Conservation (phyloP, 1,140 invertebrate genomes). For the Charaxes varanes region DNA sequence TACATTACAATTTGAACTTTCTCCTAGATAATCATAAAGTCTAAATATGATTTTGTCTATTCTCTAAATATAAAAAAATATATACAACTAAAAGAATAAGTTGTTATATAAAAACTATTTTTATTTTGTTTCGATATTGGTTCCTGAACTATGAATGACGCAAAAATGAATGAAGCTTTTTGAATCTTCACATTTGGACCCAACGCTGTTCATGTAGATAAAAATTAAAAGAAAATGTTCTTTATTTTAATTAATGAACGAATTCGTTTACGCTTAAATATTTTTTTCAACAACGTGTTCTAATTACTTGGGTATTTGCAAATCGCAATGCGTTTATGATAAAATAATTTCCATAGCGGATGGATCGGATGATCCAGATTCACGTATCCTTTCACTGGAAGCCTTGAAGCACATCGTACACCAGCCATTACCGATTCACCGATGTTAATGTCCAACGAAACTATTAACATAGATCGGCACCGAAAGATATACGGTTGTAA, state of each 20-base stretch:
- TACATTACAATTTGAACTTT: conserved; percentile 2
- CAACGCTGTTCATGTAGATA: no score
- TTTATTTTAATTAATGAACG: background rate
- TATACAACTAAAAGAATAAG: no score
- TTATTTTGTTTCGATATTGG: no score
- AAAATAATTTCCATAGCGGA: conserved; percentile 23
- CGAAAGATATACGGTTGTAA: conserved; percentile 41
- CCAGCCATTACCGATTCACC: conserved; percentile 59
- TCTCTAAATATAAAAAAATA: no score
- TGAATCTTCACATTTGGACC: no score
- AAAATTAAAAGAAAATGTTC: background rate
- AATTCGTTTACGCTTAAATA: conserved; percentile 3
- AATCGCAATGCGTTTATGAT: conserved; percentile 10
- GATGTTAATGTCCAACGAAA: conserved; percentile 58
- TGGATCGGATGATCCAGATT: conserved; percentile 65
- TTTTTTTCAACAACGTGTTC: conserved; percentile 5
- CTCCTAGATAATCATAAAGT: background rate
- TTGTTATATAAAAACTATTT: no score
- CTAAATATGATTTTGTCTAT: conserved; percentile 1
- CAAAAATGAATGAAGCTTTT: no score
- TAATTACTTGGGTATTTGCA: conserved; percentile 7
- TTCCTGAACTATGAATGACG: no score
- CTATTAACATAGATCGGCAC: conserved; percentile 62
- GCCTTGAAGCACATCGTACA: conserved; percentile 51
- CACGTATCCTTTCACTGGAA: conserved; percentile 56